Evolutionary conservation across 2,888 invertebrate species (phyloP), one percentile per base, ranked within the genome.

Genomic region (Athalia rosae): DNA sequence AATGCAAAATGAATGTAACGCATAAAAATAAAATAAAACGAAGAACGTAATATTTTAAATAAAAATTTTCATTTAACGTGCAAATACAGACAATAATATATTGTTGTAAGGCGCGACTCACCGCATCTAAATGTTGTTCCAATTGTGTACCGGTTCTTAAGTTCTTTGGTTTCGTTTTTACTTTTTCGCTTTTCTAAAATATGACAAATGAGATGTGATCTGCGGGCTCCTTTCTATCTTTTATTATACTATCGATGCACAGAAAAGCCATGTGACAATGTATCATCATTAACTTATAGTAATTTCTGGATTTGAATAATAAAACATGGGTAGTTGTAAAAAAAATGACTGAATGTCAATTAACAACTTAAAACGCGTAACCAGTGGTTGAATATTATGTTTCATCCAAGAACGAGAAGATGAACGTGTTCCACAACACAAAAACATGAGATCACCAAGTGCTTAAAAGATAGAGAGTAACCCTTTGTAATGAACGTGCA

Each of bases 151-250:
- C 82, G 83, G 87, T 87, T 88, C 87, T 86, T 88, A 85, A 85
- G 86, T 87, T 89, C 88, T 85, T 87, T 88, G 86, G 85, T 87
- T 85, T 89, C 88, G 86, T 88, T 89, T 89, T 88, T 89, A 90
- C 88, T 90, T 90, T 90, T 90, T 90, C 89, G 89, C 86, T 90
- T 90, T 89, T 90, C 89, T 90, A 89, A 89, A 89, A 89, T 87
- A 88, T 87, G 88, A 89, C 84, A 88, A 89, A 89, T 89, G 89
- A 86, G 85, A 87, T 84, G 85, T 89, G 88, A 89, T 89, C 86
- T 61, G 73, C 48, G 73, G 47, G 73, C 73, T 74, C 74, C 61
- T 56, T 61, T 74, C 73, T 61, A 74, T 28, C 73, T 74, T 73
- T 74, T 8, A 61, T 74, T 58, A 71, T 6, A 43, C 56, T 71